These are phyloP conservation scores for Aramus guarauna DNA, from an alignment of 2,113 vertebrate species.

Conservation along the genomic window DNA sequence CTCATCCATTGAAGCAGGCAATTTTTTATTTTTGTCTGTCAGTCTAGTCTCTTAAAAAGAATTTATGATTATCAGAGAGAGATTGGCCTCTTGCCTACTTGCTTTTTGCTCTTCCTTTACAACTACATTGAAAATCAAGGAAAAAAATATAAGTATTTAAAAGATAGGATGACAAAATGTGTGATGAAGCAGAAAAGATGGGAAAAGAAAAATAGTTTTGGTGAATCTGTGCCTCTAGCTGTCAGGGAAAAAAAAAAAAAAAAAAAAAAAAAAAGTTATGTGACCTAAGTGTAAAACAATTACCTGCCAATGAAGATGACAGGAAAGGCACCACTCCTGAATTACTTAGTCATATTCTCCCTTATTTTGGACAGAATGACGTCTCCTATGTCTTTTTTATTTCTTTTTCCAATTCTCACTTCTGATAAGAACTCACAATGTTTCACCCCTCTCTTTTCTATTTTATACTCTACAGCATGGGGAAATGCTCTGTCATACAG, in stretches of 20 bases:
- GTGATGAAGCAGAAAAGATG: background rate
- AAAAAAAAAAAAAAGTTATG: background rate
- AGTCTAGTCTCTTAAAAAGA: background rate
- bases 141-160: background rate
- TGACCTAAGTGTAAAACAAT: background rate
- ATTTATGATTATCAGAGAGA: background rate
- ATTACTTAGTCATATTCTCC: background rate
- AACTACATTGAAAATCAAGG: background rate
- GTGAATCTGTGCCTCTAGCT: background rate
- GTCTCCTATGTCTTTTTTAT: background rate
- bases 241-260: background rate
- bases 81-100: background rate
- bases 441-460: background rate
- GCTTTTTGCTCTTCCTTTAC: background rate
- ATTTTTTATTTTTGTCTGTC: background rate
- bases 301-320: background rate
- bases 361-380: background rate
- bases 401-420: background rate
- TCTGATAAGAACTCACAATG: background rate
- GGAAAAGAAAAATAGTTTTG: background rate
- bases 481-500: background rate
- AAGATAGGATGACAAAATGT: background rate
- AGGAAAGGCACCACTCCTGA: background rate
- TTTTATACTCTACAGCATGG: background rate
- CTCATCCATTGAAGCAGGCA: background rate